Percentiles rank a stretch among this genome's conserved stretches.
Conservation (phyloP, 35 echinoderm and acorn worm species). For the Hemicentrotus pulcherrimus region DNA sequence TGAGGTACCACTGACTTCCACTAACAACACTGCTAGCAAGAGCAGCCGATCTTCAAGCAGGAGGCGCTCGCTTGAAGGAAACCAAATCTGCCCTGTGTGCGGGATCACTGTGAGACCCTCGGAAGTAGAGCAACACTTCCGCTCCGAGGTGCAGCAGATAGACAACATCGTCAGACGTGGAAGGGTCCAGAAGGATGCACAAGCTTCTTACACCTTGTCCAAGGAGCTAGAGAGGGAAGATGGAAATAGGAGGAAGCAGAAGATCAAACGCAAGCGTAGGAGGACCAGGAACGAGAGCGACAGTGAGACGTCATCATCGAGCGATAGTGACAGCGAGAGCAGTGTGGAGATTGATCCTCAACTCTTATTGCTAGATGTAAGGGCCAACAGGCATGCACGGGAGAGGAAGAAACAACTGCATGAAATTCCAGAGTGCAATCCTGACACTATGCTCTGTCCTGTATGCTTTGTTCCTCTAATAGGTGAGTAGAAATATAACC, state of each 20-base stretch:
- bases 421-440: slow-evolving; percentile 22
- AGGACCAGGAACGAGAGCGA: neutral
- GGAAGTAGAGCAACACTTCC: slow-evolving; percentile 57
- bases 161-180: neutral
- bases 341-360: neutral
- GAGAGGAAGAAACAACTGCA: slow-evolving; percentile 44
- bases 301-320: neutral
- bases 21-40: neutral
- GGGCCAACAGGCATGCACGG: slow-evolving; percentile 35
- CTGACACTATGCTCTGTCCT: slow-evolving; percentile 33
- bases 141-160: slow-evolving; percentile 56
- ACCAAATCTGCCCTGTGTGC: slow-evolving; percentile 54
- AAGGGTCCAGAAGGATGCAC: slow-evolving; percentile 10
- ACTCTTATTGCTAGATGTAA: slow-evolving; percentile 11
- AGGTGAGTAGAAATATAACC: neutral
- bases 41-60: neutral
- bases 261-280: neutral
- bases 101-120: slow-evolving; percentile 59
- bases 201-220: neutral
- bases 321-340: neutral
- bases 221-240: slow-evolving; percentile 16
- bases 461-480: slow-evolving; percentile 35
- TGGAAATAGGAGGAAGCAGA: slow-evolving; percentile 12
- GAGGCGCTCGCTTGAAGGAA: neutral
- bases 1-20: neutral